These are phyloP conservation scores for Eupithecia inturbata DNA, from an alignment of 2,888 invertebrate species.

Conservation along the genomic window DNA sequence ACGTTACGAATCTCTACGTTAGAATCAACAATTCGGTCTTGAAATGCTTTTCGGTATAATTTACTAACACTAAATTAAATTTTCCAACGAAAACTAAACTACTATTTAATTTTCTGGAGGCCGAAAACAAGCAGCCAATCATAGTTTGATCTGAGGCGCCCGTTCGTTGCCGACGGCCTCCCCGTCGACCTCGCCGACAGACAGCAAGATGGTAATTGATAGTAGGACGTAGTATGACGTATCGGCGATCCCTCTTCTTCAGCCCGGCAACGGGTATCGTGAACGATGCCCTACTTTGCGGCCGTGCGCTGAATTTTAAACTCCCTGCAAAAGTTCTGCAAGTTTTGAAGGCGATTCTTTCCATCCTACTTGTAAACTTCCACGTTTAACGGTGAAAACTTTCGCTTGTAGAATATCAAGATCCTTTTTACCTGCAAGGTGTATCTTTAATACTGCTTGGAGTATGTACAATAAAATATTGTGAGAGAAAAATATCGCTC, in stretches of 20 bases:
- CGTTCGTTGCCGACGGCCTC: neutral
- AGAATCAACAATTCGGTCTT: neutral
- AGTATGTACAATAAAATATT: neutral
- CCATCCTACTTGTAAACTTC: slow-evolving; percentile 14
- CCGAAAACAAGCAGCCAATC: neutral
- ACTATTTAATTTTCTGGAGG: neutral
- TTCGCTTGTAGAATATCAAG: slow-evolving; percentile 11
- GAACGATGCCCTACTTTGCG: slow-evolving; percentile 28
- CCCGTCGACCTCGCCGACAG: neutral
- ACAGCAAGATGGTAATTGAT: slow-evolving; percentile 23
- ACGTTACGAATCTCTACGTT: too few relatives aligned
- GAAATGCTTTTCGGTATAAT: neutral
- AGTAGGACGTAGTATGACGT: slow-evolving; percentile 25
- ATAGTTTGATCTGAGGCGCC: neutral
- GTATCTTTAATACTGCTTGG: neutral
- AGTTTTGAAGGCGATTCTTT: slow-evolving; percentile 26
- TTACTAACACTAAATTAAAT: too few relatives aligned
- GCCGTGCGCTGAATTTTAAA: slow-evolving; percentile 31
- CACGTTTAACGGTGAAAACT: slow-evolving; percentile 13
- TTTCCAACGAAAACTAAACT: too few relatives aligned
- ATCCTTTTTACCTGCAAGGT: neutral
- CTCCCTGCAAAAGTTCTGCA: slow-evolving; percentile 21
- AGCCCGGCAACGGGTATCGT: slow-evolving; percentile 17
- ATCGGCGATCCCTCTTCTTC: slow-evolving; percentile 25
- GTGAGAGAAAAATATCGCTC: neutral